These are phyloP conservation scores for Orthonevra nobilis DNA, from an alignment of 2,888 invertebrate species.

Conservation along the genomic window DNA sequence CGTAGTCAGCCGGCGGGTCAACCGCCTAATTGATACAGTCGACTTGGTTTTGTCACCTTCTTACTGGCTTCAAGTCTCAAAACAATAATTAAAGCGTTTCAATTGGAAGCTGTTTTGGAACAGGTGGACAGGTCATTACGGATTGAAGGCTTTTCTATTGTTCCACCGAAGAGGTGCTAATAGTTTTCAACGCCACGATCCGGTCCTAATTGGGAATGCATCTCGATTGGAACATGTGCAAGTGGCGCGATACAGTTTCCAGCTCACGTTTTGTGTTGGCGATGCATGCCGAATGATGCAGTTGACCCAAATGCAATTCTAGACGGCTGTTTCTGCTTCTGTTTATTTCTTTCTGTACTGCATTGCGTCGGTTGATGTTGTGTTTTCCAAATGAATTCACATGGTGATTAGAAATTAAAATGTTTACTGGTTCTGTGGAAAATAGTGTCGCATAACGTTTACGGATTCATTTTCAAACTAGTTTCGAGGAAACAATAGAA, in stretches of 20 bases:
- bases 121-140: constrained; percentile 14
- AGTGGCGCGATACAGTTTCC: constrained; percentile 33
- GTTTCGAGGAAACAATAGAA: too few species aligned
- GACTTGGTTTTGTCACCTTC: constrained; percentile 20
- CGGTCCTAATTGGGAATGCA: constrained; percentile 26
- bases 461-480: too few species aligned
- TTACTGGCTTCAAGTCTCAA: too few species aligned
- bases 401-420: constrained; percentile 54
- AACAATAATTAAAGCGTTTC: constrained; percentile 10
- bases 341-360: constrained; percentile 14
- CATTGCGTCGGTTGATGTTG: constrained; percentile 29
- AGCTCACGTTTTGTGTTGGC: constrained; percentile 62
- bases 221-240: constrained; percentile 22
- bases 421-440: constrained; percentile 41
- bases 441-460: not conserved
- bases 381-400: constrained; percentile 23
- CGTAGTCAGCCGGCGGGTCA: too few species aligned
- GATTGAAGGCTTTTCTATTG: constrained; percentile 1
- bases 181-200: constrained; percentile 8
- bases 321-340: constrained; percentile 20
- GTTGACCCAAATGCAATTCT: constrained; percentile 63
- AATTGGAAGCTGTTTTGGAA: constrained; percentile 2
- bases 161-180: constrained; percentile 37
- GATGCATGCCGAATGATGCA: constrained; percentile 64
- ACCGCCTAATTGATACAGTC: not conserved